Evolutionary conservation across 2,888 invertebrate genomes (phyloP).

Genomic region (Aphodius sticticus): DNA sequence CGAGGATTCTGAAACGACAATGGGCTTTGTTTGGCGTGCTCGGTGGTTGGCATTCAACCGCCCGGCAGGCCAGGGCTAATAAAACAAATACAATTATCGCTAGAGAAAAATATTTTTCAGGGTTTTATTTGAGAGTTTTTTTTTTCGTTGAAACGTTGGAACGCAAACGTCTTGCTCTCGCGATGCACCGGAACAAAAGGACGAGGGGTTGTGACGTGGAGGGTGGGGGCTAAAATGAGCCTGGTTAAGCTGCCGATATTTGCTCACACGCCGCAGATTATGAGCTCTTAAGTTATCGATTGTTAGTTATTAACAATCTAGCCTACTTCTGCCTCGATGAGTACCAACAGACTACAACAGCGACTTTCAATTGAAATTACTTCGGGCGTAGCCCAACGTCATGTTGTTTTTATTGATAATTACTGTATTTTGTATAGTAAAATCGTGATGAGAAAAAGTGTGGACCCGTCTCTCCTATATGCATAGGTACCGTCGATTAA

Average conservation of each 20-base stretch:
- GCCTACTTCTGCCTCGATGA: slow-evolving; percentile 42
- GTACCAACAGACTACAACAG: slow-evolving; percentile 40
- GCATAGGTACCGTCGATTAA: too few relatives aligned
- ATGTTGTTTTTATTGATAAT: background rate
- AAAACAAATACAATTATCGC: background rate
- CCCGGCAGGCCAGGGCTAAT: background rate
- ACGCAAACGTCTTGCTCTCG: background rate
- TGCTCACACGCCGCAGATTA: slow-evolving; percentile 50
- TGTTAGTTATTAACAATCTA: slow-evolving; percentile 50
- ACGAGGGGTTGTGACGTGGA: background rate
- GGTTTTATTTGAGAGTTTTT: background rate
- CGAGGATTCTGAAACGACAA: background rate
- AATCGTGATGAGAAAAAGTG: too few relatives aligned
- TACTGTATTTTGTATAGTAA: background rate
- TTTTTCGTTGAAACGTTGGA: background rate
- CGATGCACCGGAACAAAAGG: background rate
- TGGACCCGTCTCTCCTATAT: too few relatives aligned
- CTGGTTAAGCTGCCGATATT: slow-evolving; percentile 46
- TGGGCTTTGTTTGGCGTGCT: background rate
- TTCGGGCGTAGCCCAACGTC: background rate
- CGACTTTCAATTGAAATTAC: slow-evolving; percentile 23
- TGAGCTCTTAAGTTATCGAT: slow-evolving; percentile 51
- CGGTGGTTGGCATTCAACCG: background rate
- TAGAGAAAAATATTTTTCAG: background rate
- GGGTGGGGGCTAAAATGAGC: slow-evolving; percentile 34